phyloP scores from a whole-genome alignment of 2,888 invertebrate species.

The Onchidella celtica region DNA sequence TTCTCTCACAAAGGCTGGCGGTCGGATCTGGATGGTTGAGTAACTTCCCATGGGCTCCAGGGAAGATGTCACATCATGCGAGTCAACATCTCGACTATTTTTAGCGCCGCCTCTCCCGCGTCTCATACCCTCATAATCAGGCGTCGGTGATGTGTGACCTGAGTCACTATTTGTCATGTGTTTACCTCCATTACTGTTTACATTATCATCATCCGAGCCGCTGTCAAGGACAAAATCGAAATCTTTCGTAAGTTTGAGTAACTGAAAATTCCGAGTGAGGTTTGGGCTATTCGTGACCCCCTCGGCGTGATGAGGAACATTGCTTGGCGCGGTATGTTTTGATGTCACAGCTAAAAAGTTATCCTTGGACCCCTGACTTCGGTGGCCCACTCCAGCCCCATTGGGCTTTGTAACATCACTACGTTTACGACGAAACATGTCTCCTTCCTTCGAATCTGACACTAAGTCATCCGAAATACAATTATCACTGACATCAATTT shows the following conservation, averaged over 20 bases:
- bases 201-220: not conserved
- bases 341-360: constrained; percentile 39
- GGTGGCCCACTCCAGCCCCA: not conserved
- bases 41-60: not conserved
- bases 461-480: not conserved
- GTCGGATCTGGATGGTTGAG: constrained; percentile 5
- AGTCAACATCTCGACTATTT: not conserved
- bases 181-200: too few species aligned
- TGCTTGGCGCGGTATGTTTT: not conserved
- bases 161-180: too few species aligned
- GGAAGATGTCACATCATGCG: not conserved
- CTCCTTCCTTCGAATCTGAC: not conserved
- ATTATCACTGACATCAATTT: not conserved
- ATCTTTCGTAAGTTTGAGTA: constrained; percentile 29
- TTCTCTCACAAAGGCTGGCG: not conserved
- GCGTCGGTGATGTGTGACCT: not conserved
- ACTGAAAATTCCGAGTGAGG: constrained; percentile 20
- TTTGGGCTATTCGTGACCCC: constrained; percentile 4
- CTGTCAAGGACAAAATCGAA: constrained; percentile 37
- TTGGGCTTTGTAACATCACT: not conserved
- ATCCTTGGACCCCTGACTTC: constrained; percentile 18
- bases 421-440: constrained; percentile 3
- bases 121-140: too few species aligned
- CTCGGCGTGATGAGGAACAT: not conserved
- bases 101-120: not conserved